phyloP scores from a whole-genome alignment of 2,888 invertebrate genomes.

The Aelia acuminata region DNA sequence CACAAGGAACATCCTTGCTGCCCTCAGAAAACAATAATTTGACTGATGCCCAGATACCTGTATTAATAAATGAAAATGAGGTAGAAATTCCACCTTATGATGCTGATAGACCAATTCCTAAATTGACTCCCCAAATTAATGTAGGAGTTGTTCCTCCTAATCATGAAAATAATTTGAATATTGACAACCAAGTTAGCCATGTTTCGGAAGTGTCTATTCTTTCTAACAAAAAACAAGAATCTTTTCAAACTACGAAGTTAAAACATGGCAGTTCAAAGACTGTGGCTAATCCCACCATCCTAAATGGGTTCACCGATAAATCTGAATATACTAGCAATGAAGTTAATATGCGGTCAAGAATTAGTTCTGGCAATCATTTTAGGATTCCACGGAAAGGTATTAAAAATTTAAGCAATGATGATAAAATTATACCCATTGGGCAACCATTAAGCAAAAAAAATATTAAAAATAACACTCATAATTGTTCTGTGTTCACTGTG shows the following conservation, averaged over 20 bases:
- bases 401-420: not conserved
- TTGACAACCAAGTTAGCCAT: not conserved
- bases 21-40: not conserved
- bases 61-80: not conserved
- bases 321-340: not conserved
- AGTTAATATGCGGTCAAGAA: conserved; percentile 26
- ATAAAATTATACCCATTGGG: not conserved
- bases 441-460: not conserved
- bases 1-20: not conserved
- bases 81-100: not conserved
- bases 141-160: conserved; percentile 39
- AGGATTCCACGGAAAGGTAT: not conserved
- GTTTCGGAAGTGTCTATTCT: not conserved
- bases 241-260: not conserved
- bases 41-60: not conserved
- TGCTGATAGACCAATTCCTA: not conserved
- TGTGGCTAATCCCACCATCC: not conserved
- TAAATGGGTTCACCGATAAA: not conserved
- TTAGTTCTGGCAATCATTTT: conserved; percentile 46
- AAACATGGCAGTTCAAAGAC: not conserved
- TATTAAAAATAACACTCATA: not conserved
- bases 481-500: not conserved
- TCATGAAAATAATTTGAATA: not conserved
- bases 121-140: not conserved
- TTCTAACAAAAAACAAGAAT: conserved; percentile 3